A percentile compares a stretch with the other conserved stretches of the same genome.
Evolutionary conservation across 2,797 vertebrate species (phyloP).

Genomic region (Poeciliopsis turneri): DNA sequence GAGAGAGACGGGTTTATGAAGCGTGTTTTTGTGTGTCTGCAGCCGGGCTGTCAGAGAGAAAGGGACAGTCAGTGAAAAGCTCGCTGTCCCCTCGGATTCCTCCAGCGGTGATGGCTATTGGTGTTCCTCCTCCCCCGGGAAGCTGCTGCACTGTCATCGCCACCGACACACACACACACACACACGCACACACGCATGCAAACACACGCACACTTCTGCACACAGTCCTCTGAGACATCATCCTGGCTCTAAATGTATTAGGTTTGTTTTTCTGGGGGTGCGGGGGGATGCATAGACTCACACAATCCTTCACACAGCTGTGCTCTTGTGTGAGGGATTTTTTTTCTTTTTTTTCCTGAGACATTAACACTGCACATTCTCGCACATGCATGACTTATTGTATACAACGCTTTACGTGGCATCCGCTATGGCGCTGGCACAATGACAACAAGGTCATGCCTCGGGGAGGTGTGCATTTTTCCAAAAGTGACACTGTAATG

Average conservation of each 20-base stretch:
- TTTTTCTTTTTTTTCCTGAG: constrained; percentile 15
- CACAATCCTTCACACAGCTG: constrained; percentile 30
- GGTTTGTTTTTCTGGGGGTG: constrained; percentile 10
- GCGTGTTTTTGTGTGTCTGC: constrained; percentile 24
- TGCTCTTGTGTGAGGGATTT: constrained; percentile 14
- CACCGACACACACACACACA: constrained; percentile 23
- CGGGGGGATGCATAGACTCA: constrained; percentile 12
- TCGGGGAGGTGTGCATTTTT: constrained; percentile 60
- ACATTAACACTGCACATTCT: constrained; percentile 14
- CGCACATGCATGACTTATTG: constrained; percentile 24
- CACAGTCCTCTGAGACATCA: constrained; percentile 31
- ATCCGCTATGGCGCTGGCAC: constrained; percentile 49
- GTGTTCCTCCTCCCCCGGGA: constrained; percentile 50
- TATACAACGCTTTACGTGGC: constrained; percentile 5
- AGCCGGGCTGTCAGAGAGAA: constrained; percentile 42
- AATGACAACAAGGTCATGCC: constrained; percentile 57
- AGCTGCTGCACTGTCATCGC: constrained; percentile 44
- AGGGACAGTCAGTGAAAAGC: constrained; percentile 44
- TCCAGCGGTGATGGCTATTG: constrained; percentile 60
- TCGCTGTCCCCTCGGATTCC: constrained; percentile 55
- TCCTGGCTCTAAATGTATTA: constrained; percentile 35
- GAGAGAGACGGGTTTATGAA: constrained; percentile 45
- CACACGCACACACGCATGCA: background rate
- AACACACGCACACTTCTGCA: background rate
- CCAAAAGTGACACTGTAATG: constrained; percentile 51